phyloP scores from a whole-genome alignment of 1,140 invertebrate species.

The Diabrotica virgifera region DNA sequence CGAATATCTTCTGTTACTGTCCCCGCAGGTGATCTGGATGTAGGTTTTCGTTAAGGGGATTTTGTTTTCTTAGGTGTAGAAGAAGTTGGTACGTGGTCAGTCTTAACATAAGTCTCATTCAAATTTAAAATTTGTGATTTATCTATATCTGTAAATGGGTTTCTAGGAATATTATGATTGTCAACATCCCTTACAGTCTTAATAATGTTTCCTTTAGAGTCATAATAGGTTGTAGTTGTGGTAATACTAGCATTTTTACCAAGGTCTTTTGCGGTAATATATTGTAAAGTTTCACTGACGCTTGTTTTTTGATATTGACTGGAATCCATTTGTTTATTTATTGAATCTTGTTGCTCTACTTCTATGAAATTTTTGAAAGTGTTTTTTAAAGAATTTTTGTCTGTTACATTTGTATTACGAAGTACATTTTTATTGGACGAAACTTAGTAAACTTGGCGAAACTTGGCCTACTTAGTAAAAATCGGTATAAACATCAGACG shows the following conservation, averaged over 20 bases:
- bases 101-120: neutral
- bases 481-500: conserved; percentile 34
- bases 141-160: conserved; percentile 4
- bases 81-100: neutral
- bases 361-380: conserved; percentile 25
- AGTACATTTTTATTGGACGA: conserved; percentile 21
- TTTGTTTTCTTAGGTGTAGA: conserved; percentile 8
- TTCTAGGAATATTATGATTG: conserved; percentile 25
- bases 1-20: neutral
- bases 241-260: conserved; percentile 28
- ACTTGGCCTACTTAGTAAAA: conserved; percentile 41
- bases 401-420: conserved; percentile 14
- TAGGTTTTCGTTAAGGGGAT: neutral
- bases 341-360: conserved; percentile 24
- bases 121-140: conserved; percentile 1
- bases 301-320: conserved; percentile 4
- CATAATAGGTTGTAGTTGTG: conserved; percentile 43
- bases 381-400: conserved; percentile 17
- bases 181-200: conserved; percentile 37
- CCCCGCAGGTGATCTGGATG: neutral
- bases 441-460: too few relatives aligned
- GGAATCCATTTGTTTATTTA: conserved; percentile 11
- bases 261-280: neutral
- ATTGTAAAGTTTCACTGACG: neutral
- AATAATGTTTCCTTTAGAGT: conserved; percentile 44